Evolutionary conservation across 1,140 invertebrate species (phyloP).

Genomic region (Drosophila kikkawai): DNA sequence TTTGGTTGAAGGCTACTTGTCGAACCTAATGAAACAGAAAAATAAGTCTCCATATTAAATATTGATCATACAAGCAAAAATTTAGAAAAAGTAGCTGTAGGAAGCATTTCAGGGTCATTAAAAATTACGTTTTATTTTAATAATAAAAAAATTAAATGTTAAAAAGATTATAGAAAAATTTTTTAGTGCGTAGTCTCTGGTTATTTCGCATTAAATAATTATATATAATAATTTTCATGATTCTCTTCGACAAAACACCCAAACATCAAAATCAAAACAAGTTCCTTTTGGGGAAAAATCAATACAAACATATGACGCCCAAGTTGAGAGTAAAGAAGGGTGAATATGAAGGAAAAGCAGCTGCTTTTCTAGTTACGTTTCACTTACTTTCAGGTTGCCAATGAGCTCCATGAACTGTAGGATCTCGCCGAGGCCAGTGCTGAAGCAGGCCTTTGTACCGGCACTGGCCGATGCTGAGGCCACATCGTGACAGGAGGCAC

Average conservation of each 20-base stretch:
- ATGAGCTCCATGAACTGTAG: slow-evolving; percentile 83
- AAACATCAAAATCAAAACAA: slow-evolving; percentile 17
- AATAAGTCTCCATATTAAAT: slow-evolving; percentile 7
- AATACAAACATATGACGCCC: slow-evolving; percentile 42
- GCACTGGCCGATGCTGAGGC: slow-evolving; percentile 42
- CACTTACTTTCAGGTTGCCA: slow-evolving; percentile 78
- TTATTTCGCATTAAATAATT: not conserved
- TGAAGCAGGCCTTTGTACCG: slow-evolving; percentile 79
- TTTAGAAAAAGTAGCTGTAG: not conserved
- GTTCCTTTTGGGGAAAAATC: slow-evolving; percentile 59
- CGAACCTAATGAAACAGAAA: not conserved
- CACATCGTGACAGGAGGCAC: slow-evolving; percentile 63
- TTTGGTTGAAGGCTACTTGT: slow-evolving; percentile 4
- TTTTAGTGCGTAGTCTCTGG: not conserved
- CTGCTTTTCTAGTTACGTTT: slow-evolving; percentile 30
- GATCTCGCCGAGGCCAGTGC: slow-evolving; percentile 73
- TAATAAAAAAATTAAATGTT: not conserved
- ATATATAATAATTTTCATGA: not conserved
- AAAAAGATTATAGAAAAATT: not conserved
- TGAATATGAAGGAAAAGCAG: not conserved
- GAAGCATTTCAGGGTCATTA: not conserved
- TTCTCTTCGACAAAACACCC: not conserved
- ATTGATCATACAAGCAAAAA: not conserved
- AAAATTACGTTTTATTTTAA: not conserved
- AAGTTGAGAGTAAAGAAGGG: not conserved